phyloP scores from a whole-genome alignment of 2,888 invertebrate genomes.

The Drosophila melanosoma region DNA sequence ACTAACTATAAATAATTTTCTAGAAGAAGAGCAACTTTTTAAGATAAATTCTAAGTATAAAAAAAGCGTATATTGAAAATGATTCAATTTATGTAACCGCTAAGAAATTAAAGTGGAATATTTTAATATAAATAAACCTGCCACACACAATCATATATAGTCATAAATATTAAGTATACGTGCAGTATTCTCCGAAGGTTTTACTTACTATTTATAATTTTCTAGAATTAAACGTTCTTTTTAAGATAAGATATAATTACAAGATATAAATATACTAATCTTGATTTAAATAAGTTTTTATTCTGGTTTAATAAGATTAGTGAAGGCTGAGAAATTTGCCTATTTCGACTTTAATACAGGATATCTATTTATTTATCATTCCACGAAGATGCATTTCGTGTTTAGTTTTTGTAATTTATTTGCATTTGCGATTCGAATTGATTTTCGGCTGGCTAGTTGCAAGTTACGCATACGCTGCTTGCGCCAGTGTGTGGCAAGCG shows the following conservation, averaged over 20 bases:
- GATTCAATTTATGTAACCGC: too few species aligned
- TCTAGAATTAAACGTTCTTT: fast-evolving
- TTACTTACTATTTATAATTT: neutral
- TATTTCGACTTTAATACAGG: neutral
- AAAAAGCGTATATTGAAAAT: too few species aligned
- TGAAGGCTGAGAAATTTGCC: neutral
- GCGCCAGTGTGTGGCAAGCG: slow-evolving; percentile 43
- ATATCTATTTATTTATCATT: neutral
- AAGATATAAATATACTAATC: too few species aligned
- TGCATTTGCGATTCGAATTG: slow-evolving; percentile 61
- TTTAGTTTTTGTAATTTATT: slow-evolving; percentile 61
- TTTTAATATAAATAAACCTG: too few species aligned
- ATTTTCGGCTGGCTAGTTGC: slow-evolving; percentile 54
- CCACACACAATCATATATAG: too few species aligned
- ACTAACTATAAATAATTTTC: too few species aligned
- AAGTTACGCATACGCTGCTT: slow-evolving; percentile 72
- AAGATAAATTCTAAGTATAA: too few species aligned
- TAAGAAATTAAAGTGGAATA: too few species aligned
- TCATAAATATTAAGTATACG: slow-evolving; percentile 1
- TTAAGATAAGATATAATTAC: neutral
- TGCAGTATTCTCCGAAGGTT: neutral
- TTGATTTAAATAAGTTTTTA: neutral
- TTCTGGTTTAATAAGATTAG: neutral
- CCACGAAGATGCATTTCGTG: neutral
- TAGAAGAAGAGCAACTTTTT: too few species aligned